A percentile compares a stretch with the other conserved stretches of the same genome.
These are phyloP conservation scores for Agrotis clavis DNA, from an alignment of 2,888 invertebrate species.

Conservation along the genomic window DNA sequence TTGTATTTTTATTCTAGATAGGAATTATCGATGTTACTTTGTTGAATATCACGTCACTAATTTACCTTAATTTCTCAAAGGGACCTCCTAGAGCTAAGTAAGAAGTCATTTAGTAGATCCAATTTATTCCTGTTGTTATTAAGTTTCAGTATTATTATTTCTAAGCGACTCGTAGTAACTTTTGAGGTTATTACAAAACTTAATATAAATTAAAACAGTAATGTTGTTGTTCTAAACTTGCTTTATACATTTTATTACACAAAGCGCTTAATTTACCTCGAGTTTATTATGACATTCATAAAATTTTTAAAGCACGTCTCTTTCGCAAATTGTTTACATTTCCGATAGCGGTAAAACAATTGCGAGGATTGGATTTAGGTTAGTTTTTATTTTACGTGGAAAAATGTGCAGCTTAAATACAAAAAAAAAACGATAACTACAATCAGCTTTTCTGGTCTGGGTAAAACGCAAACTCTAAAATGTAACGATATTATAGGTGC, in stretches of 20 bases:
- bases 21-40: not conserved
- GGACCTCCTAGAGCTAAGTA: not conserved
- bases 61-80: not conserved
- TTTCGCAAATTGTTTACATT: not conserved
- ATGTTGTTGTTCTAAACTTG: too few species aligned
- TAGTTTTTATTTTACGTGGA: not conserved
- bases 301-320: constrained; percentile 5
- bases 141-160: not conserved
- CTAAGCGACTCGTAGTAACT: not conserved
- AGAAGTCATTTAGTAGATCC: not conserved
- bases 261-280: not conserved
- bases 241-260: too few species aligned
- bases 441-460: not conserved
- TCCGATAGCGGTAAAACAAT: constrained; percentile 1
- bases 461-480: constrained; percentile 6
- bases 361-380: not conserved
- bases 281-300: constrained; percentile 19
- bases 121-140: not conserved
- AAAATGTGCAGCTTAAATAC: not conserved
- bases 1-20: not conserved
- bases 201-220: constrained; percentile 17
- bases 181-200: not conserved
- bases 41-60: not conserved
- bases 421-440: not conserved
- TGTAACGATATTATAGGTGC: constrained; percentile 14